These are phyloP conservation scores for Sarcophilus harrisii DNA, from an alignment of 2,797 vertebrate species.

Conservation along the genomic window DNA sequence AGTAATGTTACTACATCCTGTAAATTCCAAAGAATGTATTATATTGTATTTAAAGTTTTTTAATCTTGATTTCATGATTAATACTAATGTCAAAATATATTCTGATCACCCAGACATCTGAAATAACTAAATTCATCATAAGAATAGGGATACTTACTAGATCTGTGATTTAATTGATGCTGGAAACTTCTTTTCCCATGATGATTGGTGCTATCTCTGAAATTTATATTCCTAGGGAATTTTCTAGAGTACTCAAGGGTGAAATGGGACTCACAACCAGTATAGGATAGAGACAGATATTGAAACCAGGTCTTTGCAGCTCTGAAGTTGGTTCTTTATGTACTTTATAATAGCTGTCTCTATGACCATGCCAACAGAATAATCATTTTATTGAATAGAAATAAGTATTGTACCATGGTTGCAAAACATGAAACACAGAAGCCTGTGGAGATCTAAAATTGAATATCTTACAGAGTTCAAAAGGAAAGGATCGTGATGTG, in stretches of 20 bases:
- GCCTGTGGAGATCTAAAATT: neutral
- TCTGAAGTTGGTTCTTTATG: neutral
- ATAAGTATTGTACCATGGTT: neutral
- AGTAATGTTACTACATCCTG: neutral
- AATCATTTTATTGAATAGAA: neutral
- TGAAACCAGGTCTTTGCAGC: neutral
- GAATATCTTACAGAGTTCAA: neutral
- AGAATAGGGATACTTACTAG: neutral
- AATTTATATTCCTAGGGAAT: neutral
- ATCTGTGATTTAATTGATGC: neutral
- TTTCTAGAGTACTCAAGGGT: neutral
- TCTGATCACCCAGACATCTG: neutral
- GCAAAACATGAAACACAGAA: too few relatives aligned
- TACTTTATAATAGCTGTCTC: neutral
- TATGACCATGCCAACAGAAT: neutral
- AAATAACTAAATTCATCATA: neutral
- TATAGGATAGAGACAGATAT: neutral
- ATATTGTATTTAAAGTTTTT: rapidly evolving
- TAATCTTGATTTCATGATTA: neutral
- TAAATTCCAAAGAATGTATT: neutral
- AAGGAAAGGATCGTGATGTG: neutral
- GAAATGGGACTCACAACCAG: neutral
- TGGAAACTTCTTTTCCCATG: neutral
- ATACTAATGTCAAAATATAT: neutral
- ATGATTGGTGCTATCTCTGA: neutral